Percentiles rank a stretch among this genome's conserved stretches.
Conservation (phyloP, 2,888 invertebrate species). For the Hylaea fasciaria region DNA sequence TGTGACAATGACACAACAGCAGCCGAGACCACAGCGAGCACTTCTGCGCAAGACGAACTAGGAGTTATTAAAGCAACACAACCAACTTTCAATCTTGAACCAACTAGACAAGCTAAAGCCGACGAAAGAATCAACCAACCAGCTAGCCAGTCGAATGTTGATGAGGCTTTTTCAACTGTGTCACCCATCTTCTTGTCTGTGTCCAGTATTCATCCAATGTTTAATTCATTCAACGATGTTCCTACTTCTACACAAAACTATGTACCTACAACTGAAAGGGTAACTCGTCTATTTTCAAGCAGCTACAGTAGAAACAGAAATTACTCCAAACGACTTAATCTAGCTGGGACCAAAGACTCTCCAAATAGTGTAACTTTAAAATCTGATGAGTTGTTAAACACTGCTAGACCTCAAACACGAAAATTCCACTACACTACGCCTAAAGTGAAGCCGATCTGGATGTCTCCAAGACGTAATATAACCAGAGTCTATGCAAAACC, state of each 20-base stretch:
- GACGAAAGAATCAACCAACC: too few species aligned
- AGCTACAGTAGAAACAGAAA: constrained; percentile 64
- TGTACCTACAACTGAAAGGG: constrained; percentile 60
- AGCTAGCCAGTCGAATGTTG: constrained; percentile 44
- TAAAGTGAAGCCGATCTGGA: constrained; percentile 73
- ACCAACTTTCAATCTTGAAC: constrained; percentile 38
- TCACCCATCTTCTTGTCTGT: constrained; percentile 54
- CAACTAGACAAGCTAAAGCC: constrained; percentile 5
- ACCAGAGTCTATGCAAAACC: constrained; percentile 58
- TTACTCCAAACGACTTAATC: constrained; percentile 73
- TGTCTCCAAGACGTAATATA: constrained; percentile 70
- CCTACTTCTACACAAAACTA: constrained; percentile 64
- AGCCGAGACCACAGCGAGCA: constrained; percentile 62
- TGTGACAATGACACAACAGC: constrained; percentile 72
- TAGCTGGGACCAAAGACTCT: constrained; percentile 67
- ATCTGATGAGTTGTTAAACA: constrained; percentile 53
- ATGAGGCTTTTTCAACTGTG: constrained; percentile 50
- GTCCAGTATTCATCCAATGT: constrained; percentile 56
- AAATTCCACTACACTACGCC: constrained; percentile 76
- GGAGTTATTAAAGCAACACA: constrained; percentile 58
- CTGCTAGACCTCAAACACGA: constrained; percentile 59
- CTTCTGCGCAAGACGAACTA: constrained; percentile 63
- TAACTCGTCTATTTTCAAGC: constrained; percentile 57
- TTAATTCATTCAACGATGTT: constrained; percentile 49
- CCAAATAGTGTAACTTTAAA: constrained; percentile 71